A percentile compares a stretch with the other conserved stretches of the same genome.
Evolutionary conservation across 1,140 invertebrate genomes (phyloP).

Genomic region (Conopomorpha cramerella): DNA sequence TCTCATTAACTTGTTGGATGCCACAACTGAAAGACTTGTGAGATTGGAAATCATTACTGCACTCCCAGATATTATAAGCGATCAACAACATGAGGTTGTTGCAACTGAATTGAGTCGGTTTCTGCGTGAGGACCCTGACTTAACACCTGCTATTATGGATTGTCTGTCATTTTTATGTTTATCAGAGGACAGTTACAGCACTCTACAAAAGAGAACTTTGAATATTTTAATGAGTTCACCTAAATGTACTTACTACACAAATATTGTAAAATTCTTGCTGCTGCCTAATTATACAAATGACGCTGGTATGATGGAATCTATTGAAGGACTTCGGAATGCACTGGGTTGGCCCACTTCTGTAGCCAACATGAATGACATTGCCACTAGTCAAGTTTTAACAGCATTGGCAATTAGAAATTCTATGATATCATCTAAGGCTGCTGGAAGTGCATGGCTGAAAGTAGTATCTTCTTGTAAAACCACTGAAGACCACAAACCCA

Average conservation of each 20-base stretch:
- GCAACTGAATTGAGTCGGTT: conserved; percentile 43
- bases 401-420: conserved; percentile 42
- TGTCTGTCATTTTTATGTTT: conserved; percentile 48
- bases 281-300: conserved; percentile 24
- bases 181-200: conserved; percentile 37
- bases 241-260: conserved; percentile 39
- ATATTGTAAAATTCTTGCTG: conserved; percentile 50
- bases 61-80: conserved; percentile 50
- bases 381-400: conserved; percentile 48
- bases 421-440: conserved; percentile 38
- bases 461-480: conserved; percentile 29
- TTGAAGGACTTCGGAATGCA: conserved; percentile 33
- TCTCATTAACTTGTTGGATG: conserved; percentile 41
- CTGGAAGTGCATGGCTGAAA: conserved; percentile 47
- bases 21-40: conserved; percentile 35
- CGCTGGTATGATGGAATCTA: conserved; percentile 24
- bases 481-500: conserved; percentile 36
- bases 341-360: conserved; percentile 34
- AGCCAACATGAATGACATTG: conserved; percentile 25
- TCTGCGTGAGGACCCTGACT: conserved; percentile 34
- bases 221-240: conserved; percentile 28
- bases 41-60: conserved; percentile 49
- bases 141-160: conserved; percentile 47
- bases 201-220: conserved; percentile 42
- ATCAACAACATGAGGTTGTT: conserved; percentile 43